These are phyloP conservation scores for Arctia plantaginis DNA, from an alignment of 2,888 invertebrate species.

Conservation along the genomic window DNA sequence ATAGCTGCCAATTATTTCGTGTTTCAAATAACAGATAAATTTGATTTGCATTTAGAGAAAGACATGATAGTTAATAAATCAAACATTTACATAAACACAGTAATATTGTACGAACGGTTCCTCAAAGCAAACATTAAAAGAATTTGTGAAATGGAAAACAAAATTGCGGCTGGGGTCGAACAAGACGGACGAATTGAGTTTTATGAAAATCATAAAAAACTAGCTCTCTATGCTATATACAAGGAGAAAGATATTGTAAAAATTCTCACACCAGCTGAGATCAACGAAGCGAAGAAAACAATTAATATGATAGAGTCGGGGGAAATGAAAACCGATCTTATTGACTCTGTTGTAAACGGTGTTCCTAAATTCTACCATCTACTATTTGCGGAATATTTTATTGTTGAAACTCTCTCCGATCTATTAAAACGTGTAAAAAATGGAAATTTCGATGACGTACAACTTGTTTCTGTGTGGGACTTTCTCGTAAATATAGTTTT, in stretches of 20 bases:
- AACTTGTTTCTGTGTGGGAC: constrained; percentile 49
- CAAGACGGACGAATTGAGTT: constrained; percentile 44
- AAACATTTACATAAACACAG: constrained; percentile 47
- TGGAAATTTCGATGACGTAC: constrained; percentile 15
- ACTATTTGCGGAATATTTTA: constrained; percentile 60
- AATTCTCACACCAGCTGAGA: constrained; percentile 51
- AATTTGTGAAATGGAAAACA: constrained; percentile 40
- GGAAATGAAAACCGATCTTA: constrained; percentile 46
- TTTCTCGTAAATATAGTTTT: constrained; percentile 53
- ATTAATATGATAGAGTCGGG: constrained; percentile 52
- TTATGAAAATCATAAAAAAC: constrained; percentile 53
- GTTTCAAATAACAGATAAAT: constrained; percentile 50
- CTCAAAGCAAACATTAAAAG: constrained; percentile 53
- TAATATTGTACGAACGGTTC: constrained; percentile 51
- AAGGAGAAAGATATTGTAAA: constrained; percentile 53
- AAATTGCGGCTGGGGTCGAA: not conserved
- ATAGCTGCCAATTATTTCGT: constrained; percentile 58
- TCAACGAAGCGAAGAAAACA: constrained; percentile 49
- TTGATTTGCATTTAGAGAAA: constrained; percentile 44
- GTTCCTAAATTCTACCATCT: constrained; percentile 57
- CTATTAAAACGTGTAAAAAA: constrained; percentile 28
- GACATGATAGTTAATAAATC: constrained; percentile 43
- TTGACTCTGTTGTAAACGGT: constrained; percentile 54
- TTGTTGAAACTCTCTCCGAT: constrained; percentile 51
- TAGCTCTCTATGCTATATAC: constrained; percentile 58